A percentile compares a stretch with the other conserved stretches of the same genome.
phyloP scores from a whole-genome alignment of 2,888 invertebrate species.

The Plemyria rubiginata region DNA sequence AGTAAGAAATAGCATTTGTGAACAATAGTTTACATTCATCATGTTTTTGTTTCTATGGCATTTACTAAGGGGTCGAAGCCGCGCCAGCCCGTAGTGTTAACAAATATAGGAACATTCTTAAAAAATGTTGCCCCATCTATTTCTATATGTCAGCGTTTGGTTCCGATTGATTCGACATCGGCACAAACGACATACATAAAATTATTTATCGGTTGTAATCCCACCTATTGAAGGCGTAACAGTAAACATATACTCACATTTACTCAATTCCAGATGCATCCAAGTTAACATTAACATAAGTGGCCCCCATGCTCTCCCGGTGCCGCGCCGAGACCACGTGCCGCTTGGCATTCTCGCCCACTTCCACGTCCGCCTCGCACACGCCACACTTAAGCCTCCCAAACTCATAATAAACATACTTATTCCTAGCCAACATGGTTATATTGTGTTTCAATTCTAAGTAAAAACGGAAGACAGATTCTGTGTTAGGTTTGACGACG shows the following conservation, averaged over 20 bases:
- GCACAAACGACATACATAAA: too few relatives aligned
- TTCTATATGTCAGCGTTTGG: too few relatives aligned
- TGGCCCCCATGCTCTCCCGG: conserved; percentile 79
- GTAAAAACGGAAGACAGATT: conserved; percentile 76
- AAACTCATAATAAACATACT: conserved; percentile 73
- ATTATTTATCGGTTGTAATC: too few relatives aligned
- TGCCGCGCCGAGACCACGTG: conserved; percentile 74
- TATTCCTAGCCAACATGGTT: conserved; percentile 72
- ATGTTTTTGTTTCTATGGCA: too few relatives aligned
- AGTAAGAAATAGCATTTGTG: too few relatives aligned
- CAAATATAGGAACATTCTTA: too few relatives aligned
- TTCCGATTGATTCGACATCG: too few relatives aligned
- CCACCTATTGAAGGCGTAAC: background rate
- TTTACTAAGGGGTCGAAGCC: too few relatives aligned
- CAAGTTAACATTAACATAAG: conserved; percentile 66
- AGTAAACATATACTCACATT: conserved; percentile 54
- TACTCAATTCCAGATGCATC: conserved; percentile 69
- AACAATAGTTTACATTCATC: too few relatives aligned
- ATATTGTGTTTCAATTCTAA: conserved; percentile 78
- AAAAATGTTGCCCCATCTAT: too few relatives aligned
- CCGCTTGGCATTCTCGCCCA: conserved; percentile 73
- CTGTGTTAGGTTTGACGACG: conserved; percentile 59
- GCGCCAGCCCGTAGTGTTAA: too few relatives aligned
- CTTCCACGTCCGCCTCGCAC: conserved; percentile 68
- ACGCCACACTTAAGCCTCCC: conserved; percentile 75